Base-by-base conservation (phyloP, 2,113 vertebrate species). In the Bagarius yarrelli region DNA sequence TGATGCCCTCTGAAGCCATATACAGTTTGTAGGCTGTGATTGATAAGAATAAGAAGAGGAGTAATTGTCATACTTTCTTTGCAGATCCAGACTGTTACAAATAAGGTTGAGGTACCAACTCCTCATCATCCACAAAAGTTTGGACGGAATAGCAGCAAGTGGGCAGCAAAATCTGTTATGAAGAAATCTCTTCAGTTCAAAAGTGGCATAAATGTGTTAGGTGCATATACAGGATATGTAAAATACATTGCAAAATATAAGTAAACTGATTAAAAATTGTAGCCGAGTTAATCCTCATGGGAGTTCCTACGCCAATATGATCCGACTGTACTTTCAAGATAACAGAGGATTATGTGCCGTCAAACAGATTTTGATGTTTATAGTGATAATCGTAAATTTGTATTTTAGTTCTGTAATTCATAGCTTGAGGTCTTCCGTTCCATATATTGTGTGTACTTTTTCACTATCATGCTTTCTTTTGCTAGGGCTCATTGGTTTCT, bases 141-240 rank as follows among this genome's bases (percentile, higher is more conserved):
- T 81, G 83, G 83, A 57, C 81, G 83, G 36, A 97, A 98, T 25
- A 94, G 94, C 76, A 96, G 96, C n/a, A 90, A 78, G 0, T 93
- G 93, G 3, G 92, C 90, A 32, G 90, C 90, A 0, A 95, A 95
- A 86, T 87, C 94, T 87, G 89, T 94, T 11, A 84, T 97, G 76
- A 99, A 96, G 88, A 96, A 97, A 83, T 91, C 95, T 21, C 94
- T 99, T 72, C 95, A 98, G 89, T 99, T 97, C 92, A 99, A 99
- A 89, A 93, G 97, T 55, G 98, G 98, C 85, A 99, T 99, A 97
- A 99, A 99, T 15, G 98, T 99, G 79, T 88, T 99, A 87, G 98
- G 98, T 99, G 91, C 79, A 92, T 85, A 79, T 47, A 83, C 56
- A 72, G 18, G 23, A 52, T 14, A 50, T 69, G 59, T 34, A 55